A percentile compares a stretch with the other conserved stretches of the same genome.
Evolutionary conservation across 2,113 vertebrate genomes (phyloP).

Genomic region (Porphyrio hochstetteri): DNA sequence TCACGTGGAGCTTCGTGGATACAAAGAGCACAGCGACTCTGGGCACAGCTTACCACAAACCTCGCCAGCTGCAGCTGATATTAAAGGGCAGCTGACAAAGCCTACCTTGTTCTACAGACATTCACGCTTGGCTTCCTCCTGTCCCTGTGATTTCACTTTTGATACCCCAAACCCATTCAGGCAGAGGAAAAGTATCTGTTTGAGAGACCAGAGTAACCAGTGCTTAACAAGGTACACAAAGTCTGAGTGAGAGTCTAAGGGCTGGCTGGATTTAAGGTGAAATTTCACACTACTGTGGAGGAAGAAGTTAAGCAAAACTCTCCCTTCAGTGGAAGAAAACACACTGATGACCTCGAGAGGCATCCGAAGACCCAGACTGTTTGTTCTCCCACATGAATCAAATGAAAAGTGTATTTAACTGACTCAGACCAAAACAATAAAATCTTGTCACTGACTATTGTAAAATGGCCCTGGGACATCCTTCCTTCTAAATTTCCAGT

Average conservation of each 20-base stretch:
- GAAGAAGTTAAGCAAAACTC: conserved; percentile 31
- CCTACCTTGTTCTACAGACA: conserved; percentile 5
- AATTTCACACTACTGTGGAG: not conserved
- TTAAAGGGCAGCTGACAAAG: conserved; percentile 9
- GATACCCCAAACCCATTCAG: not conserved
- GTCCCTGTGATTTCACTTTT: not conserved
- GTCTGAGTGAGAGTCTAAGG: not conserved
- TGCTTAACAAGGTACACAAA: not conserved
- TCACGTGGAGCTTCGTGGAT: not conserved
- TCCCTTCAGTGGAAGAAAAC: conserved; percentile 2
- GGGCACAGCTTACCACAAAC: not conserved
- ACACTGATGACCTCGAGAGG: not conserved
- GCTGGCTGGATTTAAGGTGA: not conserved
- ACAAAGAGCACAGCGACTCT: not conserved
- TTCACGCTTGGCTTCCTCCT: not conserved
- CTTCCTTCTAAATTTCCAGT: not conserved
- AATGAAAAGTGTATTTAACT: conserved; percentile 30
- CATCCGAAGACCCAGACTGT: conserved; percentile 6
- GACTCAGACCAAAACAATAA: conserved; percentile 35
- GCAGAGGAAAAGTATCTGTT: not conserved
- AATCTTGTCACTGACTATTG: not conserved
- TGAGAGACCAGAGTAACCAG: not conserved
- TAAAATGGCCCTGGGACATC: conserved; percentile 4
- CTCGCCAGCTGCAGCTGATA: not conserved
- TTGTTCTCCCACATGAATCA: conserved; percentile 27